Conservation (phyloP, 2,797 vertebrate genomes). For the Ctenopoma kingsleyae region DNA sequence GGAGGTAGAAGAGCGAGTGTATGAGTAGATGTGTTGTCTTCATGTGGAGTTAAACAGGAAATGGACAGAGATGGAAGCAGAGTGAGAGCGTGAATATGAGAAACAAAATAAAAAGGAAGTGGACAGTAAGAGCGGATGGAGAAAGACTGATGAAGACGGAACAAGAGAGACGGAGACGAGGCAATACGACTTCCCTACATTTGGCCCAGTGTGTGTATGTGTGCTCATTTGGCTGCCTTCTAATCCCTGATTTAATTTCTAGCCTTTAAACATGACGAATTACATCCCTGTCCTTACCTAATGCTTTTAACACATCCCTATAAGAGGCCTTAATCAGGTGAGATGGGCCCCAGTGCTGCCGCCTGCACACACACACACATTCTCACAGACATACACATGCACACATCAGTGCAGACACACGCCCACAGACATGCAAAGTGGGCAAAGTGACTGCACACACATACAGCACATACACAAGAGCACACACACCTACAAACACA, state of each 20-base stretch:
- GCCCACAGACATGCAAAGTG: constrained; percentile 19
- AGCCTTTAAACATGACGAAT: constrained; percentile 99
- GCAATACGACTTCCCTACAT: constrained; percentile 49
- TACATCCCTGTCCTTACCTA: constrained; percentile 97
- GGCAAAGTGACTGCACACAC: constrained; percentile 32
- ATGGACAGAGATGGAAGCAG: constrained; percentile 36
- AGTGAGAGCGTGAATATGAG: constrained; percentile 67
- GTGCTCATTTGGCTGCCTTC: constrained; percentile 88
- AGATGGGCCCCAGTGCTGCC: constrained; percentile 89
- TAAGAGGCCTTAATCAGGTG: constrained; percentile 99
- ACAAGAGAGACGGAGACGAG: constrained; percentile 14
- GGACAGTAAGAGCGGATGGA: constrained; percentile 21
- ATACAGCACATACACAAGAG: constrained; percentile 38
- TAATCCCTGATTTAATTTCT: constrained; percentile 94
- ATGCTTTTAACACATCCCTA: constrained; percentile 99
- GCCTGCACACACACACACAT: constrained; percentile 76
- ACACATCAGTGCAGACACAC: background rate
- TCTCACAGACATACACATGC: constrained; percentile 29
- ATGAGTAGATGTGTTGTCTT: constrained; percentile 43
- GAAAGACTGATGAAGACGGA: constrained; percentile 65
- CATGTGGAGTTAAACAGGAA: constrained; percentile 3
- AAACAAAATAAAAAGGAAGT: constrained; percentile 38
- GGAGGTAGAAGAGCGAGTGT: constrained; percentile 59
- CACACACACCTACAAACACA: constrained; percentile 35
- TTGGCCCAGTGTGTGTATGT: constrained; percentile 59